Evolutionary conservation across 2,113 vertebrate genomes (phyloP).

Genomic region (Puffinus mauretanicus): DNA sequence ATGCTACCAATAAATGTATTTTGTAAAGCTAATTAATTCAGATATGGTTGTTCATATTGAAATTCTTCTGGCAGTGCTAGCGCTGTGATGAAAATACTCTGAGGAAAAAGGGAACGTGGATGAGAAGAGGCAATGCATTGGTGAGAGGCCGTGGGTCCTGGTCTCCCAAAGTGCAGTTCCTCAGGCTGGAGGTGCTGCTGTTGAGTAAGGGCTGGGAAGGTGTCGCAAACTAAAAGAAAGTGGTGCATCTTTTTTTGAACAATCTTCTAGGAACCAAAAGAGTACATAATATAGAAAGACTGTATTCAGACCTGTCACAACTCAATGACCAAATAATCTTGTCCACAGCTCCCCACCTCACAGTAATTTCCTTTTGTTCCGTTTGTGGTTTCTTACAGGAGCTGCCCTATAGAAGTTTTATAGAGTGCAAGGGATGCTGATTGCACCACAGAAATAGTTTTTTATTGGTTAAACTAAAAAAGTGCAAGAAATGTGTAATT

Average conservation of each 20-base stretch:
- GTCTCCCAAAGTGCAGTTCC: background rate
- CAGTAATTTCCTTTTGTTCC: background rate
- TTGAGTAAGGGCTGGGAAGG: background rate
- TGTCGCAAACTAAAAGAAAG: background rate
- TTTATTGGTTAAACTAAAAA: background rate
- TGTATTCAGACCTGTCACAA: background rate
- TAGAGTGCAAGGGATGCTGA: background rate
- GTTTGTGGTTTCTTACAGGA: background rate
- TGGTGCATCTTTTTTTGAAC: background rate
- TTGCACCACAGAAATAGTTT: background rate
- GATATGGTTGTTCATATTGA: background rate
- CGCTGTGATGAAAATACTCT: background rate
- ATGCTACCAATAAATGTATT: background rate
- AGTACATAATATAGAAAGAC: background rate
- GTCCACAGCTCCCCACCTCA: accelerated
- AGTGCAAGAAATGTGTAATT: background rate
- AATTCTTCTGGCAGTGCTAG: background rate
- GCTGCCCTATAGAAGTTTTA: background rate
- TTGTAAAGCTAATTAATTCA: conserved; percentile 23
- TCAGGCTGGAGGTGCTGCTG: background rate
- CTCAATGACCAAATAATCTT: background rate
- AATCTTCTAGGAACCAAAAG: background rate
- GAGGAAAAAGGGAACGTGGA: background rate
- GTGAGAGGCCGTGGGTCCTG: background rate
- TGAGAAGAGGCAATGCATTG: accelerated